Base-by-base conservation (phyloP, 2,113 vertebrate genomes). In the Dissostichus mawsoni region DNA sequence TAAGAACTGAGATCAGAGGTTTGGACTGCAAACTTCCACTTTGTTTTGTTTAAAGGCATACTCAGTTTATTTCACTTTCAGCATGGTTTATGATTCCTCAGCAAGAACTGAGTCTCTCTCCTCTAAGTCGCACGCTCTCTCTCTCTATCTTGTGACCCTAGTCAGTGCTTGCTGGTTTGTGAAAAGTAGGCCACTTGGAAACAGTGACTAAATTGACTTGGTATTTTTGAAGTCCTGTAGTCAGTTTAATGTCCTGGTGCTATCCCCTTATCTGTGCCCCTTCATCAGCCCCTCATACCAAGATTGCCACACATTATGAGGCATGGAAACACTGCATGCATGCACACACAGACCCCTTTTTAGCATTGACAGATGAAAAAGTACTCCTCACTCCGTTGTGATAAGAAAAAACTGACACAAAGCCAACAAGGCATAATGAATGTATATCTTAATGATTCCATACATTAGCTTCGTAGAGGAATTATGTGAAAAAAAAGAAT, bases 161-260 rank as follows among this genome's bases (percentile, higher is more conserved):
- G 64, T 75, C 78, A 47, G 41, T 73, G 89, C 81, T 88, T 66
- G 87, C 87, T 89, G 80, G 2, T 85, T 91, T 84, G 69, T 78
- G 80, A 87, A 90, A 94, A 93, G 90, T 93, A 93, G 91, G 92
- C 56, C 92, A 87, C 87, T 89, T 77, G 91, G 94, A 95, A 95
- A 94, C 89, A 88, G 85, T 94, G 94, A 94, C 93, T 83, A 82
- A 91, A 85, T 80, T 82, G 77, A 93, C 85, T 88, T 85, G 90
- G 94, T 91, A 93, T 94, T 94, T 94, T 81, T 83, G 23, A 93
- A 88, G 87, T 82, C 82, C 89, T 84, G 83, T 45, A 82, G 73
- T 84, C 65, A 66, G 76, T 90, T 88, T 86, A 91, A 83, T 86
- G 68, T 88, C 70, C 57, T 12, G 17, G 63, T 80, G 73, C 64